phyloP scores from a whole-genome alignment of 2,797 vertebrate genomes.

The Capromys pilorides region DNA sequence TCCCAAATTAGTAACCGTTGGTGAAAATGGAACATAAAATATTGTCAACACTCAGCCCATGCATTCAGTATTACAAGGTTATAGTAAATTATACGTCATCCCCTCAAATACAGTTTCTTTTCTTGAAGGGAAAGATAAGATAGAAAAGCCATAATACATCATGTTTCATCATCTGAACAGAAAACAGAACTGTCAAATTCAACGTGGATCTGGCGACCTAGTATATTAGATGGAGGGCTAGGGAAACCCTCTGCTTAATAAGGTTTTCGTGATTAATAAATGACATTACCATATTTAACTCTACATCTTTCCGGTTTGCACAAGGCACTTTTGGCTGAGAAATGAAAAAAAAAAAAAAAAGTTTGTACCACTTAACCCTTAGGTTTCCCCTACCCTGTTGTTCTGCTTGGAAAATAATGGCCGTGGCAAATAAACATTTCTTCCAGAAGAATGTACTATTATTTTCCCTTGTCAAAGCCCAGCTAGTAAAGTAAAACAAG shows the following conservation, averaged over 20 bases:
- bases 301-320: constrained; percentile 52
- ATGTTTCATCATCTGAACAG: constrained; percentile 40
- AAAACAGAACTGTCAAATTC: neutral
- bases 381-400: neutral
- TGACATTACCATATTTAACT: constrained; percentile 37
- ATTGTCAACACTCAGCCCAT: constrained; percentile 6
- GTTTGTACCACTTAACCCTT: constrained; percentile 23
- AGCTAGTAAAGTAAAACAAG: constrained; percentile 2
- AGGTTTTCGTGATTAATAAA: constrained; percentile 59
- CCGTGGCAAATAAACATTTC: neutral
- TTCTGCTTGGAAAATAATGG: constrained; percentile 31
- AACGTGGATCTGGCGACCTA: neutral
- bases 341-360: constrained; percentile 51
- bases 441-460: constrained; percentile 4
- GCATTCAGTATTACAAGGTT: neutral
- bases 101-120: neutral
- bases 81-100: constrained; percentile 20
- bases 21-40: constrained; percentile 36
- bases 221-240: neutral
- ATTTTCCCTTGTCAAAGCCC: neutral
- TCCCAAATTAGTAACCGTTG: constrained; percentile 52
- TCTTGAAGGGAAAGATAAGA: constrained; percentile 33
- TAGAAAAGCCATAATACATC: neutral
- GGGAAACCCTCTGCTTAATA: constrained; percentile 57
- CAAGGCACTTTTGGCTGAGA: neutral